A percentile compares a stretch with the other conserved stretches of the same genome.
Evolutionary conservation across 2,797 vertebrate genomes (phyloP).

Genomic region (Hippocampus kuda): DNA sequence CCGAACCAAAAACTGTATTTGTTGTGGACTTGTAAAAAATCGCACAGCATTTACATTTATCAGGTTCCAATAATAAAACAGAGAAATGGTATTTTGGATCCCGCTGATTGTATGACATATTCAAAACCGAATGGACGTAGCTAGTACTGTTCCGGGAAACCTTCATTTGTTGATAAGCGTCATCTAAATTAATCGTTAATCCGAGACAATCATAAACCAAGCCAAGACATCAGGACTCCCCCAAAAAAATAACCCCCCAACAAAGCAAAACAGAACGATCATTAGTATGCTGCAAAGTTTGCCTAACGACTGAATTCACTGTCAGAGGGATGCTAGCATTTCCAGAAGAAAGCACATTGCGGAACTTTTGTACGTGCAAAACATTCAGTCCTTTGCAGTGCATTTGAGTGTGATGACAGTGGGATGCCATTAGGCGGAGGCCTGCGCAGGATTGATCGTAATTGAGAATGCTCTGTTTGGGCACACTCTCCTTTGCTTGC

Average conservation of each 20-base stretch:
- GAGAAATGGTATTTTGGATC: background rate
- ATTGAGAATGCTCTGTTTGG: slow-evolving; percentile 53
- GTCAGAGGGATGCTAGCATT: background rate
- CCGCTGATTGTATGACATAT: background rate
- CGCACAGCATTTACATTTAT: background rate
- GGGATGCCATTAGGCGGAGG: slow-evolving; percentile 36
- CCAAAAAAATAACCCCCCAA: too few species aligned
- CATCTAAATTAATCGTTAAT: too few species aligned
- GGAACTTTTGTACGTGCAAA: slow-evolving; percentile 5
- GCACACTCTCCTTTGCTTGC: slow-evolving; percentile 37
- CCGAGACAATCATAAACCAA: too few species aligned
- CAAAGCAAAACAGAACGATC: background rate
- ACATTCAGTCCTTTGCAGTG: slow-evolving; percentile 16
- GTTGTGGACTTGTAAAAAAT: background rate
- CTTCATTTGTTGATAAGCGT: background rate
- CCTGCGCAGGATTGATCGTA: slow-evolving; percentile 49
- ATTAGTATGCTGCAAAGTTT: background rate
- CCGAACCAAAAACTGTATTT: background rate
- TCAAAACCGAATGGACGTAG: background rate
- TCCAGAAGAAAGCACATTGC: background rate
- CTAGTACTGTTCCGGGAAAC: background rate
- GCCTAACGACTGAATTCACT: background rate
- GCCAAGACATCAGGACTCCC: too few species aligned
- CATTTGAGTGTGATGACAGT: slow-evolving; percentile 39
- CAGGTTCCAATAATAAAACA: background rate